Percentiles rank a stretch among this genome's conserved stretches.
Evolutionary conservation across 2,797 vertebrate species (phyloP).

Genomic region (Picus viridis): DNA sequence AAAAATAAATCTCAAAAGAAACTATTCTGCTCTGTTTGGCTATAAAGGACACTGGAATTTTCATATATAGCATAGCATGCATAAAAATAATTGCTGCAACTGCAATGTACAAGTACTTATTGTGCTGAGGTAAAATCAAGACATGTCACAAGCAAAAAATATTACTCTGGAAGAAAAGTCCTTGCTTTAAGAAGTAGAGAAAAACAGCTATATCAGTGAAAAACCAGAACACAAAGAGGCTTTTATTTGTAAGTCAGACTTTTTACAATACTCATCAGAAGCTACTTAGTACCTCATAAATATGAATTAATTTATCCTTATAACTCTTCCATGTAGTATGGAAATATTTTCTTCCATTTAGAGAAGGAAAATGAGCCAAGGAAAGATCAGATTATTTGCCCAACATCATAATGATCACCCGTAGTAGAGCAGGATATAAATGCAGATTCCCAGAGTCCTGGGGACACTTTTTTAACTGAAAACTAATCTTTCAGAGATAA

Average conservation of each 20-base stretch:
- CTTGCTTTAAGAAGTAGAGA: not conserved
- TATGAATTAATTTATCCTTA: constrained; percentile 32
- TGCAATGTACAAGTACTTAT: constrained; percentile 47
- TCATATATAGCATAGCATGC: constrained; percentile 1
- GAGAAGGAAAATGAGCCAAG: not conserved
- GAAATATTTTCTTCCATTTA: constrained; percentile 24
- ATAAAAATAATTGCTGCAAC: constrained; percentile 38
- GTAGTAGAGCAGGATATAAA: not conserved
- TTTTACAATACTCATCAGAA: constrained; percentile 34
- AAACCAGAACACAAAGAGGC: not conserved
- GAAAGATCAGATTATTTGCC: not conserved
- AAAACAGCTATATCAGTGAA: constrained; percentile 33
- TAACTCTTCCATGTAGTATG: constrained; percentile 1
- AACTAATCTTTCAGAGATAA: not conserved
- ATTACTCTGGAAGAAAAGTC: not conserved
- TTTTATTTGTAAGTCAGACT: constrained; percentile 31
- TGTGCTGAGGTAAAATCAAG: constrained; percentile 53
- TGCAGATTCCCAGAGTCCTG: not conserved
- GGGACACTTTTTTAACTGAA: not conserved
- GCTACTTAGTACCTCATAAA: constrained; percentile 29
- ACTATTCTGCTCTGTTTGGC: not conserved
- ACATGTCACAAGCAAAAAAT: constrained; percentile 46
- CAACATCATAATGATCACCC: not conserved
- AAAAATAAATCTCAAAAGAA: constrained; percentile 47
- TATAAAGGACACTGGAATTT: constrained; percentile 27